Base-by-base conservation (phyloP, 2,113 vertebrate genomes). In the Pangasianodon hypophthalmus region DNA sequence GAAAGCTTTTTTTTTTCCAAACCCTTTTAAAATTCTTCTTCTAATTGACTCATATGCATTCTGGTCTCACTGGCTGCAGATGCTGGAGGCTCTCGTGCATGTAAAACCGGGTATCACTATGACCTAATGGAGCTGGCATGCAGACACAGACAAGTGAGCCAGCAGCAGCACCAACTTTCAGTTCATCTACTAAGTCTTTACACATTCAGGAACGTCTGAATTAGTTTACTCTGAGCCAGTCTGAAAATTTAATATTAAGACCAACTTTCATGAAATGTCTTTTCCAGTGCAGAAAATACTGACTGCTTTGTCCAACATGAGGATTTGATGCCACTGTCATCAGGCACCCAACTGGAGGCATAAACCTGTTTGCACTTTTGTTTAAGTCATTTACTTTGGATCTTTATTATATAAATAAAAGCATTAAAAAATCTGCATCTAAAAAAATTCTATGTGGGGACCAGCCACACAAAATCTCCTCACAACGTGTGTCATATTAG, bases 61-160 rank as follows among this genome's bases (percentile, higher is more conserved):
- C 3, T 52, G 48, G 21, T 69, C 67, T 54, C 50, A 13, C 32
- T 60, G 32, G 29, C 67, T 37, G 32, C 41, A 58, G 62, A 67
- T 73, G 7, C 41, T 73, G 50, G 11, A 21, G 7, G 41, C 26
- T 89, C n/a, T 73, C 26, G 29, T 3, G 14, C 52, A 64, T 64
- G 71, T 64, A 16, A 79, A 50, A 79, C 69, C 32, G 8, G 14
- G 48, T 52, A 89, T 84, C 56, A 64, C n/a, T 79, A 75, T 89
- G 82, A 85, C 52, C 56, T 89, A 62, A 85, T 44, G 29, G 56
- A 79, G 21, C n/a, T 79, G 14, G 56, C 71, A 85, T 89, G 83
- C 71, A 79, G 88, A 24, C 37, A 50, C 44, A 24, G 69, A 77
- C 56, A 64, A 62, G 13, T 24, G 41, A 52, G 83, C 19, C 88